A percentile compares a stretch with the other conserved stretches of the same genome.
phyloP scores from a whole-genome alignment of 2,888 invertebrate species.

The Drosophila tripunctata region DNA sequence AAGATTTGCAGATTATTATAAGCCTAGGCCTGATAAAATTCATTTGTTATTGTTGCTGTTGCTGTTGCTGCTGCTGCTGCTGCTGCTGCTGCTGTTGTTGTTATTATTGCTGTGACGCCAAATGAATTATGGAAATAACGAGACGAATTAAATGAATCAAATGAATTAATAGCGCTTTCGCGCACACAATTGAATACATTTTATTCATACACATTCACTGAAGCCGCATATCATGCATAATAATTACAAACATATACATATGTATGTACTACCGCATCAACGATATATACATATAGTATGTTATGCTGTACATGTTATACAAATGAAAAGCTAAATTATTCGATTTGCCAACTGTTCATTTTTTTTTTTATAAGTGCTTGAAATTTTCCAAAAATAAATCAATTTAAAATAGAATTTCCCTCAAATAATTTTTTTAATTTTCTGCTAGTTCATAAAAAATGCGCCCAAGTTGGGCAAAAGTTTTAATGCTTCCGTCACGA shows the following conservation, averaged over 20 bases:
- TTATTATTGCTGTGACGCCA: constrained; percentile 8
- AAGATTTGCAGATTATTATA: constrained; percentile 28
- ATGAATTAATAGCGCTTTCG: constrained; percentile 17
- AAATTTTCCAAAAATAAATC: too few relatives aligned
- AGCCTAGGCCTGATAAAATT: constrained; percentile 9
- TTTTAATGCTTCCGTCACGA: background rate
- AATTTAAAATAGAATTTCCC: too few relatives aligned
- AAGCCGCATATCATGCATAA: constrained; percentile 16
- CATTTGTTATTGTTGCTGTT: background rate
- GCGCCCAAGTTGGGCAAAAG: background rate
- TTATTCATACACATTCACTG: constrained; percentile 6
- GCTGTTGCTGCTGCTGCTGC: background rate
- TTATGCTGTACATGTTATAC: too few relatives aligned
- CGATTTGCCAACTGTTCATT: too few relatives aligned
- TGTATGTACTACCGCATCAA: too few relatives aligned
- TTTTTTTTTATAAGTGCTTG: too few relatives aligned
- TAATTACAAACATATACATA: constrained; percentile 1
- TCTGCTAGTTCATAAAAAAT: too few relatives aligned
- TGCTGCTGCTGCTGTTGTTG: background rate
- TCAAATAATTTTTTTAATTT: too few relatives aligned
- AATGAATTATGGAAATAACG: constrained; percentile 41
- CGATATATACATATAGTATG: background rate
- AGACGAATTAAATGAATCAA: constrained; percentile 43
- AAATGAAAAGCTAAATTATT: too few relatives aligned
- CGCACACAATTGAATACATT: constrained; percentile 16